Conservation (phyloP, 2,888 invertebrate genomes). For the Alcis repandata region DNA sequence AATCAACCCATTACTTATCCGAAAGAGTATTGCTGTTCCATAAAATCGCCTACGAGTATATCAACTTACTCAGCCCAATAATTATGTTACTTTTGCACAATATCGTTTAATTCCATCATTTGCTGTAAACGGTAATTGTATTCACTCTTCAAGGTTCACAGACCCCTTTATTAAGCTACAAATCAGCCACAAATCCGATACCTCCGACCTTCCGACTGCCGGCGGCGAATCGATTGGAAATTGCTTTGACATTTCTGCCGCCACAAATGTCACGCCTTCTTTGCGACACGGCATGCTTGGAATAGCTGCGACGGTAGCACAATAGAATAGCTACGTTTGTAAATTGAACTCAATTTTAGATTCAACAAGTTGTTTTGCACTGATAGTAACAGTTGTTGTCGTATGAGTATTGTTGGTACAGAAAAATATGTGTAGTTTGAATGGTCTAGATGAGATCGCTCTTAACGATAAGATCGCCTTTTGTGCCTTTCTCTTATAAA, state of each 20-base stretch:
- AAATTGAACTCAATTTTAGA: constrained; percentile 1
- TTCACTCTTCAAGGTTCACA: neutral
- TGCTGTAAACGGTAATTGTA: no score
- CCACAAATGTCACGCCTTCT: constrained; percentile 49
- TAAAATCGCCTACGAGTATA: no score
- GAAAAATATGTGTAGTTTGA: no score
- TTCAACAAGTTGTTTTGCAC: neutral
- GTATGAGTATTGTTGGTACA: no score
- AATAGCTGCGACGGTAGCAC: constrained; percentile 35
- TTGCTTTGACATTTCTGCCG: constrained; percentile 66
- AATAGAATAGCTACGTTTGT: constrained; percentile 13
- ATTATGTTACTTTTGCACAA: no score
- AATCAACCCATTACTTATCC: no score
- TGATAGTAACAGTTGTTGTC: neutral
- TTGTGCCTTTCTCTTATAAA: no score
- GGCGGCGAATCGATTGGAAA: constrained; percentile 60
- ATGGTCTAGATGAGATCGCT: no score
- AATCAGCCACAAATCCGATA: constrained; percentile 37
- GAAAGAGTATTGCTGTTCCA: no score
- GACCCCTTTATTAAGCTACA: constrained; percentile 28
- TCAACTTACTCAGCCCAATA: no score
- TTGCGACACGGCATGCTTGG: constrained; percentile 43
- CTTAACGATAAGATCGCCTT: no score
- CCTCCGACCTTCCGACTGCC: constrained; percentile 43
- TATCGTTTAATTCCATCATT: no score